phyloP scores from a whole-genome alignment of 2,113 vertebrate species.

The Pomatorhinus ruficollis region DNA sequence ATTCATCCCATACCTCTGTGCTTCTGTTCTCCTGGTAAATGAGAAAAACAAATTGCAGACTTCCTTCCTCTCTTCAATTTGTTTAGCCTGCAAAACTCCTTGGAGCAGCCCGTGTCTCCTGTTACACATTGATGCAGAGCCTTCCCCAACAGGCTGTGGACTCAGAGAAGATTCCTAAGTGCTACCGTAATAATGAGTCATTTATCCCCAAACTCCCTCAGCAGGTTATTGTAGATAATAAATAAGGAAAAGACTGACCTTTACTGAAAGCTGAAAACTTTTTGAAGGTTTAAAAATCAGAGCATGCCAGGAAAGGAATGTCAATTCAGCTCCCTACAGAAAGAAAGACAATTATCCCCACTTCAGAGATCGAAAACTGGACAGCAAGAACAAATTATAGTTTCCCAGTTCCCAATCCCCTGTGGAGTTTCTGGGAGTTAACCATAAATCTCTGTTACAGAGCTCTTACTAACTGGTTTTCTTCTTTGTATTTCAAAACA shows the following conservation, averaged over 20 bases:
- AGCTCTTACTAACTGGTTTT: not conserved
- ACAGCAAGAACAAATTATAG: not conserved
- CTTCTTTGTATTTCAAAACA: not conserved
- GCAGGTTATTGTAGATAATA: slow-evolving; percentile 26
- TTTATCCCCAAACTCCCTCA: not conserved
- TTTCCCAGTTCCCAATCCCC: not conserved
- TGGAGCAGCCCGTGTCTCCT: not conserved
- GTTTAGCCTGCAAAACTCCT: not conserved
- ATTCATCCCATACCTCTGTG: not conserved
- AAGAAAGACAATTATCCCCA: not conserved
- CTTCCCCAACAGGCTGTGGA: slow-evolving; percentile 17
- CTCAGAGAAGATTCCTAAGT: slow-evolving; percentile 17
- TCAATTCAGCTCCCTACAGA: not conserved
- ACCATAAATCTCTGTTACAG: not conserved
- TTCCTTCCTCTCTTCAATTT: slow-evolving; percentile 20
- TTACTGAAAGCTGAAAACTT: slow-evolving; percentile 4
- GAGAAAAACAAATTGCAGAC: slow-evolving; percentile 47
- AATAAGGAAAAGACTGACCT: not conserved
- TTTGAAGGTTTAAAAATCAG: slow-evolving; percentile 13
- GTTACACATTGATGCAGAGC: not conserved
- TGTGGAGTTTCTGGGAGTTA: not conserved
- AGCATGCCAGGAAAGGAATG: not conserved
- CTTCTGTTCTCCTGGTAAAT: slow-evolving; percentile 41
- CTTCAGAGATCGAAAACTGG: not conserved
- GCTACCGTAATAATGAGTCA: not conserved